phyloP scores from a whole-genome alignment of 2,888 invertebrate genomes.

The Pyralis farinalis region DNA sequence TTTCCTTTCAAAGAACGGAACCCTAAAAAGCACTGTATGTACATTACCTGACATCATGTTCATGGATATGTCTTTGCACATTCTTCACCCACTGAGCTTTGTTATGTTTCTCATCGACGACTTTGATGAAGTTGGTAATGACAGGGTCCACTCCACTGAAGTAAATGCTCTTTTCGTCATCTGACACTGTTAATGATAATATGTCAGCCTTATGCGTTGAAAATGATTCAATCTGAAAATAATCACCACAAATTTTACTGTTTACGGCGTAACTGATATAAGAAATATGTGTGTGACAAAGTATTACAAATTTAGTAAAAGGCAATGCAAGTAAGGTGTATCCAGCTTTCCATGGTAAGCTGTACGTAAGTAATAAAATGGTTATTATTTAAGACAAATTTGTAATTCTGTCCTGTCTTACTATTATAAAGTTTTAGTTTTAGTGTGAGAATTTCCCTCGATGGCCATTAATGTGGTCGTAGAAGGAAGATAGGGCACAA shows the following conservation, averaged over 20 bases:
- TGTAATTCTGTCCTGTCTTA: no score
- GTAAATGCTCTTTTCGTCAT: conserved; percentile 85
- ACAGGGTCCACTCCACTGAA: conserved; percentile 92
- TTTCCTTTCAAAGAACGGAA: no score
- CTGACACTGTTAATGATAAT: conserved; percentile 85
- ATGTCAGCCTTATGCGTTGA: conserved; percentile 92
- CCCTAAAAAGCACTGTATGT: no score
- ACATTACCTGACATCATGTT: conserved; percentile 91
- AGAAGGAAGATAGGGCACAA: no score
- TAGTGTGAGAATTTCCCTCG: no score
- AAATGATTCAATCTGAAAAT: conserved; percentile 84
- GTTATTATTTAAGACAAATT: no score
- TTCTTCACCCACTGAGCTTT: conserved; percentile 91
- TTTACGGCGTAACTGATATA: not conserved
- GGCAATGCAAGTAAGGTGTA: no score
- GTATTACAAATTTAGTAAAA: no score
- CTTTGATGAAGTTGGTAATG: conserved; percentile 87
- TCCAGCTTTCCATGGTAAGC: no score
- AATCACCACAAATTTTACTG: conserved; percentile 3
- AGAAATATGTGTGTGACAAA: not conserved
- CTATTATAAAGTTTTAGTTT: no score
- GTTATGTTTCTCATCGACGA: conserved; percentile 75
- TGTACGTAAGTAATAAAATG: no score
- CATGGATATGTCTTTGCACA: conserved; percentile 89
- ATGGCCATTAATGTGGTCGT: no score